These are phyloP conservation scores for Corythucha ciliata DNA, from an alignment of 2,888 invertebrate species.

Conservation along the genomic window DNA sequence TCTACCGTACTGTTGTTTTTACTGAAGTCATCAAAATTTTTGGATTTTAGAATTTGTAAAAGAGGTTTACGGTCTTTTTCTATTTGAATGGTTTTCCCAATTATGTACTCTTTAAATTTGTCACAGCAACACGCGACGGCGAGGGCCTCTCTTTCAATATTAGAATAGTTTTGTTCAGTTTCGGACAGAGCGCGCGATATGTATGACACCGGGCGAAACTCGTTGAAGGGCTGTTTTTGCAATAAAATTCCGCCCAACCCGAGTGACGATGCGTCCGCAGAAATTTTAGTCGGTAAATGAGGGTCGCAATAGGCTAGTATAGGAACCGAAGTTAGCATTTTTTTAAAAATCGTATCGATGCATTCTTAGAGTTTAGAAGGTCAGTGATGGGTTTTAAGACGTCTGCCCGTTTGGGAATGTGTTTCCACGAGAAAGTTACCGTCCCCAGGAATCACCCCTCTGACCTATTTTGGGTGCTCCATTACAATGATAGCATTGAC, in stretches of 20 bases:
- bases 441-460: slow-evolving; percentile 22
- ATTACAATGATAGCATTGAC: slow-evolving; percentile 23
- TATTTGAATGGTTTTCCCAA: slow-evolving; percentile 5
- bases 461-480: slow-evolving; percentile 12
- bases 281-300: neutral
- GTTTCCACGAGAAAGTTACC: slow-evolving; percentile 11
- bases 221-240: neutral
- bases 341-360: slow-evolving; percentile 12
- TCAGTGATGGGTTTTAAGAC: slow-evolving; percentile 19
- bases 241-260: slow-evolving; percentile 4
- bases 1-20: too few relatives aligned
- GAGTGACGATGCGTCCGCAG: neutral
- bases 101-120: slow-evolving; percentile 2
- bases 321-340: neutral
- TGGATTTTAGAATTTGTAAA: neutral
- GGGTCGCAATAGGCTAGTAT: neutral
- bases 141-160: slow-evolving; percentile 8
- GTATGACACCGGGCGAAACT: neutral
- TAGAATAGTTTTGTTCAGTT: slow-evolving; percentile 1
- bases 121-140: slow-evolving; percentile 11
- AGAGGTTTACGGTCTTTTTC: slow-evolving; percentile 10
- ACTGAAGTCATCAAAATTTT: slow-evolving; percentile 8
- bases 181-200: slow-evolving; percentile 5
- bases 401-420: slow-evolving; percentile 22
- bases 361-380: slow-evolving; percentile 16